These are phyloP conservation scores for Harmothoe impar DNA, from an alignment of 2,888 invertebrate genomes.

Conservation along the genomic window DNA sequence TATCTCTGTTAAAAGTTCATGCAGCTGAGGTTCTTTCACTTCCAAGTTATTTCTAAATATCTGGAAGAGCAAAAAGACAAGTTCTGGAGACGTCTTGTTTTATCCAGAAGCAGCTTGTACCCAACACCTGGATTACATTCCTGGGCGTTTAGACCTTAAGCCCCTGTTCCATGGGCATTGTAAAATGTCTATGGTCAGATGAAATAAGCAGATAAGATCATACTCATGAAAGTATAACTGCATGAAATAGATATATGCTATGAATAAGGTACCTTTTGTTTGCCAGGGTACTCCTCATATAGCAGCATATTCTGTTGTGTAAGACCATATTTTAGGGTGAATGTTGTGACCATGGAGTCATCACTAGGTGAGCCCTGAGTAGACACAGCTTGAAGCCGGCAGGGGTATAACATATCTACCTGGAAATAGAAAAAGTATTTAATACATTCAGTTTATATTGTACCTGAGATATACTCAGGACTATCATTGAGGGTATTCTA, in stretches of 20 bases:
- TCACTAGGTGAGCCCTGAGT: slow-evolving; percentile 4
- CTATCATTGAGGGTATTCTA: too few species aligned
- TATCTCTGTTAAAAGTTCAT: not conserved
- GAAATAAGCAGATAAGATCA: too few species aligned
- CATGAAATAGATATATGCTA: too few species aligned
- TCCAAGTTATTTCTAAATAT: not conserved
- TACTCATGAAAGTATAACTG: too few species aligned
- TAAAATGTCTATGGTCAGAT: too few species aligned
- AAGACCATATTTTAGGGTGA: slow-evolving; percentile 32
- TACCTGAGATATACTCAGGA: not conserved
- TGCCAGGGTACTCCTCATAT: slow-evolving; percentile 25
- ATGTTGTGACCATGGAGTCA: slow-evolving; percentile 33
- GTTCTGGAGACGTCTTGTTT: too few species aligned
- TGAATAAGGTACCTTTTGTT: not conserved
- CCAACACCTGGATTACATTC: too few species aligned
- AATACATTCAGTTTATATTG: too few species aligned
- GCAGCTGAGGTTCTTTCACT: not conserved
- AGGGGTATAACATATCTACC: slow-evolving; percentile 1
- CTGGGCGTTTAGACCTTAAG: too few species aligned
- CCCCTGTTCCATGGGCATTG: too few species aligned
- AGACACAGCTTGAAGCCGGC: not conserved
- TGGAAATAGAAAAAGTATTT: not conserved
- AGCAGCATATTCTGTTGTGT: not conserved
- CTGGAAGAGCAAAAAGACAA: too few species aligned
- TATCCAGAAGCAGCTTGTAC: too few species aligned